Evolutionary conservation across 1,140 invertebrate genomes (phyloP).

Genomic region (Polypedilum vanderplanki): DNA sequence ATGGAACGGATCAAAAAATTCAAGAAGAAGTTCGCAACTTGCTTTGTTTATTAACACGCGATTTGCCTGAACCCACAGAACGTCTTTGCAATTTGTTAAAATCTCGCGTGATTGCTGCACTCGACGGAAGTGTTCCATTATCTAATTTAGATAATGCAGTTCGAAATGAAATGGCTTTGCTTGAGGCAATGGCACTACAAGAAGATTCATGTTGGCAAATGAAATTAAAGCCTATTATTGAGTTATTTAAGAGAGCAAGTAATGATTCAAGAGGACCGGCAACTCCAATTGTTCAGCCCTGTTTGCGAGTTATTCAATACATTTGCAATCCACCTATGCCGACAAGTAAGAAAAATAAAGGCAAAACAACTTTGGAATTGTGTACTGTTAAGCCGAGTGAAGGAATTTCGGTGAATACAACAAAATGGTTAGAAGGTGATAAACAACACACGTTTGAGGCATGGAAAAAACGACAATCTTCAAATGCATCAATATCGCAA

Average conservation of each 20-base stretch:
- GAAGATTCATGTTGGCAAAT: slow-evolving; percentile 95
- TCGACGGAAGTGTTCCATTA: slow-evolving; percentile 52
- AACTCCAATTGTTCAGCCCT: slow-evolving; percentile 51
- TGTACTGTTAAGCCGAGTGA: slow-evolving; percentile 53
- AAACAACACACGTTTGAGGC: slow-evolving; percentile 59
- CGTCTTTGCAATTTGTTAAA: slow-evolving; percentile 76
- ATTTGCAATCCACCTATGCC: slow-evolving; percentile 65
- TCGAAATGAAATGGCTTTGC: slow-evolving; percentile 78
- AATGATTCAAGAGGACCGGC: slow-evolving; percentile 39
- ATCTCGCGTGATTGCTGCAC: slow-evolving; percentile 68
- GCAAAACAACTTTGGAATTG: slow-evolving; percentile 36
- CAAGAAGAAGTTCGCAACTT: slow-evolving; percentile 82
- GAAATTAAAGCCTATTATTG: slow-evolving; percentile 81
- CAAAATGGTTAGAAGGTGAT: slow-evolving; percentile 70
- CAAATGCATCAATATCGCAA: slow-evolving; percentile 31
- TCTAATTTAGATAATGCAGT: slow-evolving; percentile 69
- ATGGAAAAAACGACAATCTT: slow-evolving; percentile 51
- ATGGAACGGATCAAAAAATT: slow-evolving; percentile 66
- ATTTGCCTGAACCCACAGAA: slow-evolving; percentile 81
- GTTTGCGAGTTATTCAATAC: slow-evolving; percentile 73
- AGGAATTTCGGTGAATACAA: slow-evolving; percentile 62
- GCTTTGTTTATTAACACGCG: slow-evolving; percentile 81
- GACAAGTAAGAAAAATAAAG: slow-evolving; percentile 50
- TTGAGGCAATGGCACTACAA: slow-evolving; percentile 80
- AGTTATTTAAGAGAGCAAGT: slow-evolving; percentile 70